Conservation (phyloP, 2,797 vertebrate species). For the Gallirallus australis region DNA sequence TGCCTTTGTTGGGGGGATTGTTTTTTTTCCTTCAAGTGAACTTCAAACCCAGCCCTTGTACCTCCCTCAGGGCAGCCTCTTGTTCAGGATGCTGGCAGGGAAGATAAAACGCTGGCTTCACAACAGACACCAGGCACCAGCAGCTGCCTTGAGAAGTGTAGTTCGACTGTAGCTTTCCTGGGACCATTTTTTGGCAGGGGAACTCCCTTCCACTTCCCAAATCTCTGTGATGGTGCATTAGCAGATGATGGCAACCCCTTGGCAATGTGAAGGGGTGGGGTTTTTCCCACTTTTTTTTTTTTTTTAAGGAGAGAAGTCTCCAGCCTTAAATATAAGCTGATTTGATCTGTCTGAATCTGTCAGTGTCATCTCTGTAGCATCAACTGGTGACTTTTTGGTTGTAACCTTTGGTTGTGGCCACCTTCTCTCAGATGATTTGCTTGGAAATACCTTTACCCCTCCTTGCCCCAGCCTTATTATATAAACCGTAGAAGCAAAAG, state of each 20-base stretch:
- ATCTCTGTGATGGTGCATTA: rapidly evolving
- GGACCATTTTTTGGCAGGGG: background rate
- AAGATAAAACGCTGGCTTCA: background rate
- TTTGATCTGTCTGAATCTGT: background rate
- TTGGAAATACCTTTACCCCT: rapidly evolving
- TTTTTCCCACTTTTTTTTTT: background rate
- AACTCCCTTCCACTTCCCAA: background rate
- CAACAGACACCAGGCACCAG: rapidly evolving
- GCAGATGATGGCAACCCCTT: background rate
- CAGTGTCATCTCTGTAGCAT: rapidly evolving
- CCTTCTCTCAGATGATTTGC: background rate
- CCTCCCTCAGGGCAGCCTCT: rapidly evolving
- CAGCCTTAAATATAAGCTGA: rapidly evolving
- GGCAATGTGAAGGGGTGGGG: background rate
- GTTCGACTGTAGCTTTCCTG: background rate
- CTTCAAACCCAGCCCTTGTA: rapidly evolving
- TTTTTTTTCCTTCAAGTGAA: no score
- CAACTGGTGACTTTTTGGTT: rapidly evolving
- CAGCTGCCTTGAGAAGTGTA: background rate
- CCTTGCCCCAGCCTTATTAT: rapidly evolving
- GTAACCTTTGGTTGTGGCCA: no score
- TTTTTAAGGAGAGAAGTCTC: background rate
- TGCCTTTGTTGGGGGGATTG: background rate
- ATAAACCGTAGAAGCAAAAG: rapidly evolving
- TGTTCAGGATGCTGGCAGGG: rapidly evolving